These are phyloP conservation scores for Drosophila aff. DNA, from an alignment of 1,140 invertebrate species.

Conservation along the genomic window DNA sequence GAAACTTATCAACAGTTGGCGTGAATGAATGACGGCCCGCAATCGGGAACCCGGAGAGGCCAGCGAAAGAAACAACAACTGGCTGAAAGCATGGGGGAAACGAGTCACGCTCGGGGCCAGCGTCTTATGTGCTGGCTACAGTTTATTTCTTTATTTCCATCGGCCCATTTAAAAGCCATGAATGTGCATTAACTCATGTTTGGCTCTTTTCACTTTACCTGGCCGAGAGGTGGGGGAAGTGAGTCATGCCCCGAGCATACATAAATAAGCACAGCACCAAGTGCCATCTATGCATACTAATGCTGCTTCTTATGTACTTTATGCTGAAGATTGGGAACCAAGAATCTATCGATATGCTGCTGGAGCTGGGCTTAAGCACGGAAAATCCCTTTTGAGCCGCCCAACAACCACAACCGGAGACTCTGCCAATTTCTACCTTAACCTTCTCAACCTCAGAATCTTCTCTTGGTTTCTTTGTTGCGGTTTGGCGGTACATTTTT, in stretches of 20 bases:
- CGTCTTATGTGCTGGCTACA: conserved; percentile 30
- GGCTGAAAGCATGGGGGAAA: conserved; percentile 28
- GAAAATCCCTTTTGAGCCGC: conserved; percentile 5
- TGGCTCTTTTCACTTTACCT: conserved; percentile 58
- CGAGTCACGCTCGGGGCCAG: conserved; percentile 61
- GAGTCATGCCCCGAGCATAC: conserved; percentile 37
- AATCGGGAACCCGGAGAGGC: conserved; percentile 26
- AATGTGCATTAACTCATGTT: conserved; percentile 78
- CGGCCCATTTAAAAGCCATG: conserved; percentile 77
- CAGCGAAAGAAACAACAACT: conserved; percentile 24
- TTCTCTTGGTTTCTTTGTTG: conserved; percentile 19
- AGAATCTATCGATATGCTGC: conserved; percentile 18
- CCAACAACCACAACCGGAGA: conserved; percentile 8
- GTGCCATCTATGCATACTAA: conserved; percentile 37
- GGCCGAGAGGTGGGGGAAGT: conserved; percentile 11
- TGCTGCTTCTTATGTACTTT: conserved; percentile 15
- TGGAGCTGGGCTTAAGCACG: not conserved
- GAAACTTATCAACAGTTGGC: conserved; percentile 57
- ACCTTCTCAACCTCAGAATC: conserved; percentile 49
- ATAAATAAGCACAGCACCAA: conserved; percentile 7
- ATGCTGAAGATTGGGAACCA: conserved; percentile 19
- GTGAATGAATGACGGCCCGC: conserved; percentile 54
- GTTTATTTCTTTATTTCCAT: conserved; percentile 62
- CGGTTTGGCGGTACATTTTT: conserved; percentile 23
- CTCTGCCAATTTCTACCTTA: conserved; percentile 39